Conservation (phyloP, 2,113 vertebrate genomes). For the Phoenicopterus ruber region DNA sequence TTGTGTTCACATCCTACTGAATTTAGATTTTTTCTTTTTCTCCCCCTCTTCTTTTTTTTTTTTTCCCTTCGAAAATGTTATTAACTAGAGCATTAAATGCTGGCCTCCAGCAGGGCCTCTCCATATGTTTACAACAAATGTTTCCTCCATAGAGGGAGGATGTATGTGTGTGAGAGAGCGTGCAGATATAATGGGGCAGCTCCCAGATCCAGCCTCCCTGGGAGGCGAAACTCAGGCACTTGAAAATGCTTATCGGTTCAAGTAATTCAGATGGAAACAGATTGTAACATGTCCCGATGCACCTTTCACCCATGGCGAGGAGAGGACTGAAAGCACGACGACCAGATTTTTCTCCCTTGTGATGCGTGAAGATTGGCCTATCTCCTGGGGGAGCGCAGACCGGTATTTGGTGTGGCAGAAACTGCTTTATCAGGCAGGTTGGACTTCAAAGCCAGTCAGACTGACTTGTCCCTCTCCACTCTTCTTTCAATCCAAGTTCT, state of each 20-base stretch:
- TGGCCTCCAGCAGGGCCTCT: constrained; percentile 71
- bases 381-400: not conserved
- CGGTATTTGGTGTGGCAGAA: rapidly evolving
- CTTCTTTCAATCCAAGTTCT: not conserved
- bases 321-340: rapidly evolving
- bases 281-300: not conserved
- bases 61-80: constrained; percentile 21
- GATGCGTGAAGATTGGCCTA: not conserved
- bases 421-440: not conserved
- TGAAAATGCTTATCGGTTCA: not conserved
- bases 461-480: not conserved
- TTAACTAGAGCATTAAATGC: constrained; percentile 82
- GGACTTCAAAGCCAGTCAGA: not conserved
- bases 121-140: constrained; percentile 74
- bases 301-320: not conserved
- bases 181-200: not conserved
- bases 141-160: constrained; percentile 2
- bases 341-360: not conserved
- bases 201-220: not conserved
- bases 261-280: not conserved
- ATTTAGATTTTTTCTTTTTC: not conserved
- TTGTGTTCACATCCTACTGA: not conserved
- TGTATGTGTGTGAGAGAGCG: not conserved
- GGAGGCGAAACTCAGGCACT: not conserved
- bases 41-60: not conserved